These are phyloP conservation scores for Beroe ovata DNA, from an alignment of 37 sponge, comb jelly and placozoan species.

Conservation along the genomic window DNA sequence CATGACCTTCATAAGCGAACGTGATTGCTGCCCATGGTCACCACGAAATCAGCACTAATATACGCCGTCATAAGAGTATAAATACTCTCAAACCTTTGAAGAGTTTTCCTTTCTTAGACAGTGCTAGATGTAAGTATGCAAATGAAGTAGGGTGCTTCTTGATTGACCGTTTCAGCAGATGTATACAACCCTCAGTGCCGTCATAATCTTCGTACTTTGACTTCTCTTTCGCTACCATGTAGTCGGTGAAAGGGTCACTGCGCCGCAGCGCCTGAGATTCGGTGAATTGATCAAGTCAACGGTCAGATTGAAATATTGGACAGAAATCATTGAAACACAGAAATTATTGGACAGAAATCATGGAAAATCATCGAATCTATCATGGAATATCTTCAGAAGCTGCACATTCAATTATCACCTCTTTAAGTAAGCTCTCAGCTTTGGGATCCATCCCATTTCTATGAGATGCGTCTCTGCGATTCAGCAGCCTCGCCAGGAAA, in stretches of 20 bases:
- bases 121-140: slow-evolving; percentile 24
- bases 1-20: too few relatives aligned
- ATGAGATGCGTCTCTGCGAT: slow-evolving; percentile 1
- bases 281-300: too few relatives aligned
- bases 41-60: too few relatives aligned
- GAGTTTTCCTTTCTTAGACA: slow-evolving; percentile 30
- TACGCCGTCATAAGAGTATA: too few relatives aligned
- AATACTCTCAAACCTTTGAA: slow-evolving; percentile 53
- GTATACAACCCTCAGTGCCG: slow-evolving; percentile 49
- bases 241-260: slow-evolving; percentile 44
- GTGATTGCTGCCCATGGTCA: too few relatives aligned
- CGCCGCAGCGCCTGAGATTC: slow-evolving; percentile 33
- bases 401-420: too few relatives aligned
- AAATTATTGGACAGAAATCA: too few relatives aligned
- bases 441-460: slow-evolving; percentile 52
- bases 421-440: slow-evolving; percentile 31
- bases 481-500: slow-evolving; percentile 12
- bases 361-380: too few relatives aligned
- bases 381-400: too few relatives aligned
- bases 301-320: too few relatives aligned
- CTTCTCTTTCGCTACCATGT: slow-evolving; percentile 65
- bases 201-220: slow-evolving; percentile 21
- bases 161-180: slow-evolving; percentile 39
- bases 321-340: too few relatives aligned
- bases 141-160: slow-evolving; percentile 59